Evolutionary conservation across 2,888 invertebrate genomes (phyloP).

Genomic region (Drosophila subsilvestris): DNA sequence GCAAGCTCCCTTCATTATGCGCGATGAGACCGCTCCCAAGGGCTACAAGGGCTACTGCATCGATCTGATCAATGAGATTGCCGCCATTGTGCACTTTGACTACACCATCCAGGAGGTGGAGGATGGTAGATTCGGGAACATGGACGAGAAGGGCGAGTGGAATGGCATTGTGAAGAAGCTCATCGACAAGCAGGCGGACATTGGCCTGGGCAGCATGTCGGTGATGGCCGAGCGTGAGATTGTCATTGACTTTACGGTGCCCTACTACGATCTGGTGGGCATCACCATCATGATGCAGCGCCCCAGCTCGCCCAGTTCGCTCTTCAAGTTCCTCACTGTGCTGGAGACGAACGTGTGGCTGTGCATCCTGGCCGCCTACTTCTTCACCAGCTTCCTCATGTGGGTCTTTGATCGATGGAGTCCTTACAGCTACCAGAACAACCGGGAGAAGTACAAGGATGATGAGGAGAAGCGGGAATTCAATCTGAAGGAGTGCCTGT

Average conservation of each 20-base stretch:
- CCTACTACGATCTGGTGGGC: slow-evolving; percentile 98
- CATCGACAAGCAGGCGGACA: slow-evolving; percentile 94
- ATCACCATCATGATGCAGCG: slow-evolving; percentile 98
- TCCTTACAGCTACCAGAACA: slow-evolving; percentile 98
- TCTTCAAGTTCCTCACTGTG: slow-evolving; percentile 98
- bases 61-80: slow-evolving; percentile 95
- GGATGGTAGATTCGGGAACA: slow-evolving; percentile 93
- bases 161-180: slow-evolving; percentile 93
- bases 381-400: slow-evolving; percentile 96
- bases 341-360: slow-evolving; percentile 98
- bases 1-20: slow-evolving; percentile 93
- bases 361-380: slow-evolving; percentile 96
- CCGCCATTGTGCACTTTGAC: slow-evolving; percentile 93
- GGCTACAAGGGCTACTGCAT: slow-evolving; percentile 95
- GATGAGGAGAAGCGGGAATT: slow-evolving; percentile 98
- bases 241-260: slow-evolving; percentile 98
- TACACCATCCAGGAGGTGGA: slow-evolving; percentile 93
- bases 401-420: slow-evolving; percentile 99
- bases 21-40: slow-evolving; percentile 87
- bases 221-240: slow-evolving; percentile 99
- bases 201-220: slow-evolving; percentile 95
- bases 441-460: slow-evolving; percentile 95
- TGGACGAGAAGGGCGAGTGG: slow-evolving; percentile 94
- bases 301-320: slow-evolving; percentile 93
- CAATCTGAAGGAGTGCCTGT: slow-evolving; percentile 97